Evolutionary conservation across 2,797 vertebrate genomes (phyloP).

Genomic region (Tragelaphus eurycerus): DNA sequence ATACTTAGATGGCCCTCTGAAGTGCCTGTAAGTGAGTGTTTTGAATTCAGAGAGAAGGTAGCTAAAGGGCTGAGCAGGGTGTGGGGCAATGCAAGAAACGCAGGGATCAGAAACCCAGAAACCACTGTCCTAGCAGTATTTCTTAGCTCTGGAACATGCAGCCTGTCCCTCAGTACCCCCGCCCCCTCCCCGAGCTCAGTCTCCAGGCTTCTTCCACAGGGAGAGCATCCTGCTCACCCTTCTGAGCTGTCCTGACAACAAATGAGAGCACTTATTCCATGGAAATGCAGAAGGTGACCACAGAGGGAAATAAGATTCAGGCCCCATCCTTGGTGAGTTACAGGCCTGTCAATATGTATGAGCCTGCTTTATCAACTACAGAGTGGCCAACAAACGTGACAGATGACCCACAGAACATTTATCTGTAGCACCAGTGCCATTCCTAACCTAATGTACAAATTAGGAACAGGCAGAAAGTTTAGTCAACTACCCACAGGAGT

Average conservation of each 20-base stretch:
- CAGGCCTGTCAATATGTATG: background rate
- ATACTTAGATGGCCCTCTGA: background rate
- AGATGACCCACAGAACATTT: background rate
- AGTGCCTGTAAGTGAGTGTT: background rate
- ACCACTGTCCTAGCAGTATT: fast-evolving
- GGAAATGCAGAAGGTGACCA: background rate
- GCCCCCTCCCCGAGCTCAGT: background rate
- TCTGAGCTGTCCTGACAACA: background rate
- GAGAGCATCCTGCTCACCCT: background rate
- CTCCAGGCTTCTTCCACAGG: background rate
- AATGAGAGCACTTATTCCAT: background rate
- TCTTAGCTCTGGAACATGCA: background rate
- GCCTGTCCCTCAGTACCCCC: background rate
- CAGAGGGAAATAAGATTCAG: background rate
- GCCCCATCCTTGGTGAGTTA: background rate
- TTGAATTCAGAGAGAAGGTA: background rate
- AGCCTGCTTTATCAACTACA: background rate
- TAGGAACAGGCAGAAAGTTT: background rate
- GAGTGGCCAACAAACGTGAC: background rate
- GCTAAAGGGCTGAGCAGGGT: background rate
- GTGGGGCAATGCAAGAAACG: background rate
- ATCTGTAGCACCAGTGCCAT: background rate
- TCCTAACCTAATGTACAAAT: background rate
- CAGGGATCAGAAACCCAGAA: background rate
- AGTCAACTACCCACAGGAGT: background rate